phyloP scores from a whole-genome alignment of 2,888 invertebrate species.

The Nomada ruficornis region DNA sequence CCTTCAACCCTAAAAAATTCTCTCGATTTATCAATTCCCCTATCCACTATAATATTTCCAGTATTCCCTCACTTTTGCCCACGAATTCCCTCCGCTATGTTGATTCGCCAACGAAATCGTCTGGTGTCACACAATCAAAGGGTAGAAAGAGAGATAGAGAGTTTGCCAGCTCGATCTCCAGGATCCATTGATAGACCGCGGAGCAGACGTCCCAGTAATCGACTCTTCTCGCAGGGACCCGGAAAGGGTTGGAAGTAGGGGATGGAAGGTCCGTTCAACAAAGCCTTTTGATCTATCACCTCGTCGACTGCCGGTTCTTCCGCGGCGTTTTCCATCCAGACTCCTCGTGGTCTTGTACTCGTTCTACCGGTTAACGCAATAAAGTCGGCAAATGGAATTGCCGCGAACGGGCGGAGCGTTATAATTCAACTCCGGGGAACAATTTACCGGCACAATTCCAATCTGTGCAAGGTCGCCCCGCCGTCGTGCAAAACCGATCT shows the following conservation, averaged over 20 bases:
- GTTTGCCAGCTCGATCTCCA: conserved; percentile 25
- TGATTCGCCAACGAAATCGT: conserved; percentile 12
- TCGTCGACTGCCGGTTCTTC: conserved; percentile 42
- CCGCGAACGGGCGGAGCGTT: conserved; percentile 69
- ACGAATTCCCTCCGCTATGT: background rate
- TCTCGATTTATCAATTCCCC: background rate
- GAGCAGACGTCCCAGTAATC: conserved; percentile 40
- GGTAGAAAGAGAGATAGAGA: background rate
- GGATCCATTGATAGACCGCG: conserved; percentile 29
- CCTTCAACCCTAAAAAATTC: background rate
- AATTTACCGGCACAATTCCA: conserved; percentile 75
- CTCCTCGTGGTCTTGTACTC: conserved; percentile 45
- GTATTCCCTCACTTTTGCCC: background rate
- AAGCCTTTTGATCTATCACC: conserved; percentile 68
- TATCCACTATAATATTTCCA: background rate
- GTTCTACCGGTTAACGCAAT: conserved; percentile 66
- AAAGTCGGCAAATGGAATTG: conserved; percentile 74
- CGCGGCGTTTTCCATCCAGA: conserved; percentile 42
- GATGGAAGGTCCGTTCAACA: conserved; percentile 34
- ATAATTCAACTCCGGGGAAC: conserved; percentile 78
- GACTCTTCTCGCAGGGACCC: conserved; percentile 41
- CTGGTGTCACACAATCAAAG: conserved; percentile 23
- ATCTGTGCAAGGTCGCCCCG: conserved; percentile 66
- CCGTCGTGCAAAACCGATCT: conserved; percentile 65
- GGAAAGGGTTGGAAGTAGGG: conserved; percentile 8